These are phyloP conservation scores for Aleiodes alternator DNA, from an alignment of 2,888 invertebrate species.

Conservation along the genomic window DNA sequence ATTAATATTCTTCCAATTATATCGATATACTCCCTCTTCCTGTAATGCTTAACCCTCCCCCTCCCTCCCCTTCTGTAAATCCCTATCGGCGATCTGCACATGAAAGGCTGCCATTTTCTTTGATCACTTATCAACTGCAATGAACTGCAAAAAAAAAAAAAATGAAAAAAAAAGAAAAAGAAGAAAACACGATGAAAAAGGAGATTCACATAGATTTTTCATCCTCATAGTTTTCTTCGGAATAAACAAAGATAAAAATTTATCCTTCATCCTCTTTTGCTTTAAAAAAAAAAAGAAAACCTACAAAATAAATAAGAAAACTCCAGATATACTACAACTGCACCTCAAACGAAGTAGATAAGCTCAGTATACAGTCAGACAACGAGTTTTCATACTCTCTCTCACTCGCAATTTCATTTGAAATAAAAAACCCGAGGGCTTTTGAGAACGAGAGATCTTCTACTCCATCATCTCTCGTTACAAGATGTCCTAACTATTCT, in stretches of 20 bases:
- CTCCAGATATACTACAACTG: too few relatives aligned
- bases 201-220: slow-evolving; percentile 15
- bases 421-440: too few relatives aligned
- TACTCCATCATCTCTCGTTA: slow-evolving; percentile 8
- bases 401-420: too few relatives aligned
- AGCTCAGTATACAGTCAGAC: too few relatives aligned
- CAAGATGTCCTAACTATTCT: slow-evolving; percentile 18
- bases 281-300: too few relatives aligned
- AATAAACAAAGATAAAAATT: too few relatives aligned
- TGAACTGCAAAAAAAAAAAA: not conserved
- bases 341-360: too few relatives aligned
- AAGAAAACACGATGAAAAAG: not conserved
- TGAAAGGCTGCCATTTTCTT: slow-evolving; percentile 20
- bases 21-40: not conserved
- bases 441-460: not conserved
- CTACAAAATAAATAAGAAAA: too few relatives aligned
- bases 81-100: slow-evolving; percentile 19
- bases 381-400: too few relatives aligned
- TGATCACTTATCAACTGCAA: slow-evolving; percentile 20
- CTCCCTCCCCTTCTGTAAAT: not conserved
- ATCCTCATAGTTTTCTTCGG: too few relatives aligned
- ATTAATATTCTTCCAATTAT: not conserved
- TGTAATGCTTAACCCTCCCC: not conserved
- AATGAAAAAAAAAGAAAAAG: not conserved
- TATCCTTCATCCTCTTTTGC: too few relatives aligned